Evolutionary conservation across 1,140 invertebrate species (phyloP), one percentile per base, ranked within the genome.

Genomic region (Melanaphis sacchari): DNA sequence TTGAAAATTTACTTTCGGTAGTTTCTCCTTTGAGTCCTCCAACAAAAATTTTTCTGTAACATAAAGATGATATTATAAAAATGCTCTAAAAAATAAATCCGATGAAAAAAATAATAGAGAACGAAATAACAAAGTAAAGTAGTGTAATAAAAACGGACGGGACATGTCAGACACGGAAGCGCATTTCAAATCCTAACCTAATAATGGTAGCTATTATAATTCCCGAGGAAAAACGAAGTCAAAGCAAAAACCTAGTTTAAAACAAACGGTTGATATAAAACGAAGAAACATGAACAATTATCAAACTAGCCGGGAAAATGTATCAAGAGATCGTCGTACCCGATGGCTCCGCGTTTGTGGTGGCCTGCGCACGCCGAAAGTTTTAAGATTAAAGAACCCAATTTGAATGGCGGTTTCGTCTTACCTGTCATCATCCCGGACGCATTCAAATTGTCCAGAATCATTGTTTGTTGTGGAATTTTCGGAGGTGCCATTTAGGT

Each of bases 21-120:
- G 98, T 99, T 96, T 99, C 98, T 98, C 98, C 99, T 96, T 98
- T 99, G 94, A 99, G 96, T 94, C 98, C 98, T 95, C 99, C 99
- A 96, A 99, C 98, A 97, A 99, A 99, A 94, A 99, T 97, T 97
- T 99, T 99, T 96, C 98, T 99, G 97, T 94, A 97, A 98, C 96
- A 95, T 95, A 95, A 59, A 4, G 21, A 31, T 15, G 36, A 3
- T 5, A n/a, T 76, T 21, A 76, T n/a, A 0, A 6, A n/a, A n/a
- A 66, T 15, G 59, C 18, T n/a, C 3, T 1, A n/a, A 66, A 66
- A 5, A n/a, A 66, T 15, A 15, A 66, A 18, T 15, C 0, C 31
- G 31, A 76, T 76, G 18, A 15, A n/a, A 76, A 76, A 11, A n/a
- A 24, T 4, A 15, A 18, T 15, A 18, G 59, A 5, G 31, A 18